These are phyloP conservation scores for Metallyticus violacea DNA, from an alignment of 2,888 invertebrate species.

Conservation along the genomic window DNA sequence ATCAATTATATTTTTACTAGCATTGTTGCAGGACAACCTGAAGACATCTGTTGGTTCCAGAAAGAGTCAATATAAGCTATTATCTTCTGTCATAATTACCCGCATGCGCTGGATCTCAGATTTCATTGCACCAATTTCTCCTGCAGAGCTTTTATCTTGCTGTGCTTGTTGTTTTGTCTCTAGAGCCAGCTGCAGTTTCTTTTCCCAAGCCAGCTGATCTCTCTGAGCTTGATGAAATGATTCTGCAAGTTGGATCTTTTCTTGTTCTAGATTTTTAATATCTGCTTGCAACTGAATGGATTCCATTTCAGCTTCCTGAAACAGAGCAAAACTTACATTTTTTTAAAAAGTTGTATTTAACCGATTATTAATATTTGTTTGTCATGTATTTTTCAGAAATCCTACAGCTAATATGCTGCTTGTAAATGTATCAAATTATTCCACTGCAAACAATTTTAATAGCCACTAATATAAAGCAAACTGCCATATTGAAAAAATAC, in stretches of 20 bases:
- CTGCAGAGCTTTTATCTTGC: conserved; percentile 60
- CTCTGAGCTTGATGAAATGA: conserved; percentile 61
- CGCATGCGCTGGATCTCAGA: conserved; percentile 82
- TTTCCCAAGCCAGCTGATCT: conserved; percentile 77
- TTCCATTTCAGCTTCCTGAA: conserved; percentile 65
- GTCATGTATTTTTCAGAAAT: too few relatives aligned
- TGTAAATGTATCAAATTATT: too few relatives aligned
- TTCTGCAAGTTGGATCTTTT: conserved; percentile 62
- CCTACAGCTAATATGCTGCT: too few relatives aligned
- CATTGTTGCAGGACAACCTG: too few relatives aligned
- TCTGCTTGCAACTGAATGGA: conserved; percentile 66
- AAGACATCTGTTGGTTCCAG: too few relatives aligned
- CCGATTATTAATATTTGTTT: too few relatives aligned
- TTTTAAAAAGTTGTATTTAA: too few relatives aligned
- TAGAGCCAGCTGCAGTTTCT: conserved; percentile 68
- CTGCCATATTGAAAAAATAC: too few relatives aligned
- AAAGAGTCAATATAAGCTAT: too few relatives aligned
- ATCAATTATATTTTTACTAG: too few relatives aligned
- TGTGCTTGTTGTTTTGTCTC: conserved; percentile 68
- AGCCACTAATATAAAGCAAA: too few relatives aligned
- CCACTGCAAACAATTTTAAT: too few relatives aligned
- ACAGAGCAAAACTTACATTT: neutral
- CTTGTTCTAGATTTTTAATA: conserved; percentile 61
- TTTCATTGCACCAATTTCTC: conserved; percentile 74
- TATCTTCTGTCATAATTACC: conserved; percentile 52